These are phyloP conservation scores for Linyphia triangularis DNA, from an alignment of 2,888 invertebrate species.

Conservation along the genomic window DNA sequence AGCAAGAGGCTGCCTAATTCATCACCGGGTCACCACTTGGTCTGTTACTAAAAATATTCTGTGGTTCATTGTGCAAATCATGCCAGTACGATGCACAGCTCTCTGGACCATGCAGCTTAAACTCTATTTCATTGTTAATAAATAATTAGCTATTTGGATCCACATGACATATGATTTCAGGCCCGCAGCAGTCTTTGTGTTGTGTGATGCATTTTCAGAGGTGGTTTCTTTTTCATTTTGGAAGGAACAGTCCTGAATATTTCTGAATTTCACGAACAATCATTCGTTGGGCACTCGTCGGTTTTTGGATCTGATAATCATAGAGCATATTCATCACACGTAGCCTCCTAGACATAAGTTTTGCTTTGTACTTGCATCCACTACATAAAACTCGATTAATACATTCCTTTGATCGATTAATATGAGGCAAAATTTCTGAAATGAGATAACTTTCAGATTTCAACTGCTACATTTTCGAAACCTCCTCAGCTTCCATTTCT, in stretches of 20 bases:
- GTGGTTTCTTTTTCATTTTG: neutral
- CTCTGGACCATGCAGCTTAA: neutral
- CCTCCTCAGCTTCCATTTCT: neutral
- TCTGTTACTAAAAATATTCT: neutral
- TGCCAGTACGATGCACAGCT: neutral
- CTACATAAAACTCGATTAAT: neutral
- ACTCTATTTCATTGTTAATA: neutral
- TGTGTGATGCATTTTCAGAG: no score
- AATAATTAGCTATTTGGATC: neutral
- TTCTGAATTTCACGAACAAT: neutral
- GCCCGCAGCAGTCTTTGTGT: no score
- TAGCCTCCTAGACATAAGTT: neutral
- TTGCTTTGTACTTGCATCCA: neutral
- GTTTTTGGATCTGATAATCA: neutral
- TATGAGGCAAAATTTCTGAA: neutral
- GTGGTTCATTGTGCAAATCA: neutral
- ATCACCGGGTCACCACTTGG: neutral
- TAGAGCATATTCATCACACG: neutral
- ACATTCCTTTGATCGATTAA: neutral
- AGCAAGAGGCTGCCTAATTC: neutral
- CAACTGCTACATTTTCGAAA: neutral
- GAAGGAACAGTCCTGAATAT: neutral
- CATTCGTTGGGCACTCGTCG: neutral
- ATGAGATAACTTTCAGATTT: neutral
- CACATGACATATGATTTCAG: neutral